These are phyloP conservation scores for Chorisops tibialis DNA, from an alignment of 2,888 invertebrate genomes.

Conservation along the genomic window DNA sequence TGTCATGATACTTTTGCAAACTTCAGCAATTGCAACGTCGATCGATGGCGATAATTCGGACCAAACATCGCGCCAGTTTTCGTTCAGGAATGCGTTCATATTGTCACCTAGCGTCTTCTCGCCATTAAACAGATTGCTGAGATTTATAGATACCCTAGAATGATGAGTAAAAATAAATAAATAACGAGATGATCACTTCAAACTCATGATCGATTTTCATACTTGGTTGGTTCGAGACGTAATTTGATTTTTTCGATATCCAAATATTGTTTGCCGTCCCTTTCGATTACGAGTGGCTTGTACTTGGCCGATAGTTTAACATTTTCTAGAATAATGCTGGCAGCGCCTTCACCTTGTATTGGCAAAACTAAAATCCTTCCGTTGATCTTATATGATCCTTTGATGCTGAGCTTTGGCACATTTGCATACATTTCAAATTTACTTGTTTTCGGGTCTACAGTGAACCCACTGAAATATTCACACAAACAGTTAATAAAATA, in stretches of 20 bases:
- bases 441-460: slow-evolving; percentile 36
- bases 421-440: slow-evolving; percentile 37
- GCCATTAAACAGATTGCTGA: slow-evolving; percentile 41
- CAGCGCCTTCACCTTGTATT: slow-evolving; percentile 45
- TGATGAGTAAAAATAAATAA: neutral
- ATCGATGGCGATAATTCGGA: slow-evolving; percentile 39
- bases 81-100: slow-evolving; percentile 41
- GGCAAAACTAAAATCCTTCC: slow-evolving; percentile 49
- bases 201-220: slow-evolving; percentile 3
- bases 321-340: slow-evolving; percentile 38
- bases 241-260: slow-evolving; percentile 30
- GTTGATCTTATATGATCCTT: slow-evolving; percentile 44
- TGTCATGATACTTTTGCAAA: slow-evolving; percentile 42
- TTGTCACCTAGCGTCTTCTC: slow-evolving; percentile 38
- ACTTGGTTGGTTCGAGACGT: slow-evolving; percentile 29
- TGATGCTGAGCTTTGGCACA: slow-evolving; percentile 36
- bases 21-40: slow-evolving; percentile 35
- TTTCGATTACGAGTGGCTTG: slow-evolving; percentile 30
- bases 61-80: slow-evolving; percentile 44
- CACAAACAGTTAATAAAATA: neutral
- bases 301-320: slow-evolving; percentile 34
- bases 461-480: slow-evolving; percentile 38
- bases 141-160: slow-evolving; percentile 37
- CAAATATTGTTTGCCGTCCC: slow-evolving; percentile 31
- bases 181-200: neutral